A percentile compares a stretch with the other conserved stretches of the same genome.
Conservation (phyloP, 1,140 invertebrate species). For the Drosophila navojoa region DNA sequence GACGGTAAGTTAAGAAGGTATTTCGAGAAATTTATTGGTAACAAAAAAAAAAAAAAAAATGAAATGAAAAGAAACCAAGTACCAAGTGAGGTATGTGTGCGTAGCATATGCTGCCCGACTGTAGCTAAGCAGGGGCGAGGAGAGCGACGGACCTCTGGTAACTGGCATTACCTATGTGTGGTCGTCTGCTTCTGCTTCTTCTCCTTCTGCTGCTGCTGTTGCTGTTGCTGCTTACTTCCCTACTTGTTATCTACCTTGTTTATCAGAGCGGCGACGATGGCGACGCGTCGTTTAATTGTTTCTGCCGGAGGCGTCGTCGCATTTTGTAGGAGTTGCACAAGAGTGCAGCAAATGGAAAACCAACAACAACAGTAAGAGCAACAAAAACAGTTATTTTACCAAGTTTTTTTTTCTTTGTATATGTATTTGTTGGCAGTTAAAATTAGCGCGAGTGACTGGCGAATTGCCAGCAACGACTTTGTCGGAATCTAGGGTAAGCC, state of each 20-base stretch:
- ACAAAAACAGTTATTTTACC: constrained; percentile 66
- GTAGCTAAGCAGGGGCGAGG: constrained; percentile 12
- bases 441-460: constrained; percentile 72
- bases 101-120: constrained; percentile 64
- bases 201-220: neutral
- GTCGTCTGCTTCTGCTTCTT: constrained; percentile 38
- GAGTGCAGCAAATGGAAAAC: constrained; percentile 10
- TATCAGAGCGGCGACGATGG: constrained; percentile 54
- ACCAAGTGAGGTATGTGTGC: constrained; percentile 47
- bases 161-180: constrained; percentile 51
- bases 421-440: constrained; percentile 26
- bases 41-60: constrained; percentile 42
- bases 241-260: constrained; percentile 71
- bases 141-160: constrained; percentile 10
- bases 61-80: constrained; percentile 9
- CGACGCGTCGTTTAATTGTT: constrained; percentile 75
- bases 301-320: constrained; percentile 61
- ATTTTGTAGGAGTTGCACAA: constrained; percentile 60
- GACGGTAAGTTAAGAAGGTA: constrained; percentile 65
- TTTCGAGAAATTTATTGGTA: constrained; percentile 74
- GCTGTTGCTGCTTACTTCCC: constrained; percentile 17
- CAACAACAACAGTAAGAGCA: constrained; percentile 2
- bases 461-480: constrained; percentile 53
- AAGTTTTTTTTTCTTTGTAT: constrained; percentile 33
- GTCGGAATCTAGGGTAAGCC: constrained; percentile 70